Conservation (phyloP, 2,797 vertebrate species). For the Schizopygopsis malacanthus region DNA sequence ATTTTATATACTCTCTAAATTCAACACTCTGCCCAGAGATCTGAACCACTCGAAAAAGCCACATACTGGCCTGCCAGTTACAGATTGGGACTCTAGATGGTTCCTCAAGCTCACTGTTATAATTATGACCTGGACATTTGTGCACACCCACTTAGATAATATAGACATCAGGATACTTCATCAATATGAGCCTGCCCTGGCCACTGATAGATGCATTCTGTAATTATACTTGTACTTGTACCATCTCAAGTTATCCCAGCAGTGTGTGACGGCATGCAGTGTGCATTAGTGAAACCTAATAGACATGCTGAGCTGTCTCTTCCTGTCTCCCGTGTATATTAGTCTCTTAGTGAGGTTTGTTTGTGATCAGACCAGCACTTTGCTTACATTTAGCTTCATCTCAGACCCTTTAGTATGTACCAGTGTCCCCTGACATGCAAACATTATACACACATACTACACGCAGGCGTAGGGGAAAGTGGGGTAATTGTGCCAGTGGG, state of each 20-base stretch:
- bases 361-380: conserved; percentile 34
- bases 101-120: conserved; percentile 4
- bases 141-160: background rate
- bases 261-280: conserved; percentile 1
- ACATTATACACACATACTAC: background rate
- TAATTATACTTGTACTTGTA: conserved; percentile 23
- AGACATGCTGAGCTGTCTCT: conserved; percentile 31
- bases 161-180: background rate
- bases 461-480: background rate
- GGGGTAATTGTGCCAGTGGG: background rate
- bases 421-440: conserved; percentile 18
- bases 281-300: conserved; percentile 46
- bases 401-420: conserved; percentile 10
- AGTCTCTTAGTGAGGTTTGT: conserved; percentile 35
- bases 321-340: conserved; percentile 49
- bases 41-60: background rate
- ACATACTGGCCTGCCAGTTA: background rate
- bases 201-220: conserved; percentile 21
- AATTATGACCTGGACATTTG: background rate
- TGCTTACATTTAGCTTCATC: conserved; percentile 32
- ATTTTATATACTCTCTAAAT: background rate
- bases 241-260: conserved; percentile 1
- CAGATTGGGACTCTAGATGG: background rate
- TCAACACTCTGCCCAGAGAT: background rate
- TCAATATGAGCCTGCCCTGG: background rate